Conservation (phyloP, 2,888 invertebrate genomes). For the Phytoseiulus persimilis region DNA sequence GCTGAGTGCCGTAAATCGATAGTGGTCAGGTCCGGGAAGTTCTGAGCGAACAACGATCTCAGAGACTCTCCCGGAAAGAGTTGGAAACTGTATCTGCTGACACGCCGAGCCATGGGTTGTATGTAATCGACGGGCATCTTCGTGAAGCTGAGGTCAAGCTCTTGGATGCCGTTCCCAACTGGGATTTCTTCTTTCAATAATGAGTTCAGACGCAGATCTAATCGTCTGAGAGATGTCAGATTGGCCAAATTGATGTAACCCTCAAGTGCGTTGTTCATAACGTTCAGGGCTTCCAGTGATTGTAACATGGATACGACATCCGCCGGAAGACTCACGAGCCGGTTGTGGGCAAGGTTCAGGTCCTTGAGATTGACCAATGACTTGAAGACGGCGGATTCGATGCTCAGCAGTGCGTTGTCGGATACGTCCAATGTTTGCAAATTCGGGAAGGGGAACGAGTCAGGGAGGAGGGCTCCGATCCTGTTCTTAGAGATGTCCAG, state of each 20-base stretch:
- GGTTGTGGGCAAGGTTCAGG: constrained; percentile 9
- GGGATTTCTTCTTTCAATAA: neutral
- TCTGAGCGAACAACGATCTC: constrained; percentile 16
- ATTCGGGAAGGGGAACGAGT: neutral
- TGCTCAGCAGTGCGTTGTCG: neutral
- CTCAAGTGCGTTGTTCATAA: constrained; percentile 12
- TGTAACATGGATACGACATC: neutral
- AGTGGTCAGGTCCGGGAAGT: constrained; percentile 10
- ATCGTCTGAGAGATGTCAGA: neutral
- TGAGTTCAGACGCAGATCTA: neutral
- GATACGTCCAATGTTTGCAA: neutral
- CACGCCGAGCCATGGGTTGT: neutral
- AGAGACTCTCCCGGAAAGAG: constrained; percentile 13
- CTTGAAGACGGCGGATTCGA: neutral
- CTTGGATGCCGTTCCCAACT: neutral
- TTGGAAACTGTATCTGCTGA: constrained; percentile 10
- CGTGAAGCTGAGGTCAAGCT: constrained; percentile 15
- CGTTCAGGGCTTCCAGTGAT: constrained; percentile 10
- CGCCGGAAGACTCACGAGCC: neutral
- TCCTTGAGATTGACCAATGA: neutral
- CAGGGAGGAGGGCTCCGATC: neutral
- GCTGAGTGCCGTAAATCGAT: constrained; percentile 10
- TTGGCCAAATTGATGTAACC: neutral
- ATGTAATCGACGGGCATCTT: neutral
- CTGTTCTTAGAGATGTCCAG: constrained; percentile 24